These are phyloP conservation scores for Venturia canescens DNA, from an alignment of 1,140 invertebrate species.

Conservation along the genomic window DNA sequence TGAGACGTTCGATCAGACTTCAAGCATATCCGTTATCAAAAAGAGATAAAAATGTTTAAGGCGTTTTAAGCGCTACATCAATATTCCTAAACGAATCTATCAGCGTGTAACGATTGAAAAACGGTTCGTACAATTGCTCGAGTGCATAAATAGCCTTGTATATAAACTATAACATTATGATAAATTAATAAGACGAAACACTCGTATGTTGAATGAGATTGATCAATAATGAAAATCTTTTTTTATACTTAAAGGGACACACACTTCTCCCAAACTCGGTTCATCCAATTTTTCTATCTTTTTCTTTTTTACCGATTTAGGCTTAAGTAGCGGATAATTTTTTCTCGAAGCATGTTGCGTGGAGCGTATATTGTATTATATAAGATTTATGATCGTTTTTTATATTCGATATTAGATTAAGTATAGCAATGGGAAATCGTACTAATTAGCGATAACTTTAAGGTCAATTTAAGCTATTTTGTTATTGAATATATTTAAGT, in stretches of 20 bases:
- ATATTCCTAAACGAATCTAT: no score
- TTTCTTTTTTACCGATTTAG: constrained; percentile 22
- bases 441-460: constrained; percentile 19
- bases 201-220: constrained; percentile 16
- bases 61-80: no score
- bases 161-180: no score
- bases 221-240: neutral
- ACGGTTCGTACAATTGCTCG: no score
- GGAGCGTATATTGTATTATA: neutral
- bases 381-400: neutral
- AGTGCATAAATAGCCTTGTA: no score
- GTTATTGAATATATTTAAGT: neutral
- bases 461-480: constrained; percentile 21
- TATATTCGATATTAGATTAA: neutral
- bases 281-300: constrained; percentile 17
- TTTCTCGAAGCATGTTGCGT: neutral
- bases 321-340: neutral
- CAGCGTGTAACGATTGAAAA: no score
- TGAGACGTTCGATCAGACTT: no score
- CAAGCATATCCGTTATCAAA: no score
- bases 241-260: neutral
- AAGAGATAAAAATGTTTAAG: no score
- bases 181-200: constrained; percentile 1
- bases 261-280: constrained; percentile 30
- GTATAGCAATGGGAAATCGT: constrained; percentile 27